Percentiles rank a stretch among this genome's conserved stretches.
Conservation (phyloP, 2,113 vertebrate species). For the Antechinus flavipes region DNA sequence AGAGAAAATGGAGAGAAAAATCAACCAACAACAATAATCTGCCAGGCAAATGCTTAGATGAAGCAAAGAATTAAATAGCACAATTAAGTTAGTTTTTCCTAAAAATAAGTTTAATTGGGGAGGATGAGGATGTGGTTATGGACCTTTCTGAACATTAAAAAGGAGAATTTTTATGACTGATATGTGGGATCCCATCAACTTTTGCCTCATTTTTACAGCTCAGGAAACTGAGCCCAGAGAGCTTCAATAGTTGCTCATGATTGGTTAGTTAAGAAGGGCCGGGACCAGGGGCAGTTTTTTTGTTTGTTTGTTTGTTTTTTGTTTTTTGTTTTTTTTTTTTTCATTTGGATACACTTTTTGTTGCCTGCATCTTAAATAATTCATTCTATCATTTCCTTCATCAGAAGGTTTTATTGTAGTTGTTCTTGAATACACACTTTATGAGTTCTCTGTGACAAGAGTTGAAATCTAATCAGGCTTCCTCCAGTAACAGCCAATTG, state of each 20-base stretch:
- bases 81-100: neutral
- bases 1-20: neutral
- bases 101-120: neutral
- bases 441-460: neutral
- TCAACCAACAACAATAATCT: neutral
- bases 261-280: neutral
- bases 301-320: no score
- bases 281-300: neutral
- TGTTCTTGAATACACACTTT: neutral
- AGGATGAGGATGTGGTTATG: neutral
- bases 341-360: neutral
- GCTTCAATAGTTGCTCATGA: neutral
- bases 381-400: neutral
- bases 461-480: neutral
- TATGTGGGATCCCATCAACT: neutral
- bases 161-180: neutral
- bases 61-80: neutral
- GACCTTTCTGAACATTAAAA: neutral
- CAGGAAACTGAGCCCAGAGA: neutral
- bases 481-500: neutral
- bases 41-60: neutral
- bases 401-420: neutral
- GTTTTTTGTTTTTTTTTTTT: no score
- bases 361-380: neutral
- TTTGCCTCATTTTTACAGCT: neutral